A percentile compares a stretch with the other conserved stretches of the same genome.
These are phyloP conservation scores for Lophochroa leadbeateri DNA, from an alignment of 2,113 vertebrate genomes.

Conservation along the genomic window DNA sequence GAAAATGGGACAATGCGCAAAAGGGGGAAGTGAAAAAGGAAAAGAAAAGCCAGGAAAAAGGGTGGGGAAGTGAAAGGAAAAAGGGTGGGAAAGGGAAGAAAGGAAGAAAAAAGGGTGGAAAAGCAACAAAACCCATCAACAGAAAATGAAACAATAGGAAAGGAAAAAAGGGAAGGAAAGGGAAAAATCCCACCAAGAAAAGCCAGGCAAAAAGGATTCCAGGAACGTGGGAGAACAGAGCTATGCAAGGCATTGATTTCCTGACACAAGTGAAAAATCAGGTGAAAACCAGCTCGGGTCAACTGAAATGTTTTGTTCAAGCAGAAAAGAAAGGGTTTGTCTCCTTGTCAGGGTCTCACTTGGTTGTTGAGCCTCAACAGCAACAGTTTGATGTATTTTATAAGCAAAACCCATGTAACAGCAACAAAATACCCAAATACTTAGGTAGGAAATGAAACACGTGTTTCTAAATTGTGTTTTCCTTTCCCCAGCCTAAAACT, in stretches of 20 bases:
- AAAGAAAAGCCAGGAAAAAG: background rate
- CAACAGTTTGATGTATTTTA: background rate
- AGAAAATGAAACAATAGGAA: background rate
- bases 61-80: too few relatives aligned
- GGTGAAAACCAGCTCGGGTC: slow-evolving; percentile 54
- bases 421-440: background rate
- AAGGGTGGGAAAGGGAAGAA: background rate
- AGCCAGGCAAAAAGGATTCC: background rate
- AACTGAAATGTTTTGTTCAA: slow-evolving; percentile 61
- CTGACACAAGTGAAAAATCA: slow-evolving; percentile 62
- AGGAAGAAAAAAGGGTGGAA: background rate
- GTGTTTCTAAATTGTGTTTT: background rate
- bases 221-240: background rate
- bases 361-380: background rate
- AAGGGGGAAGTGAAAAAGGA: accelerated
- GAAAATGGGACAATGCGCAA: background rate
- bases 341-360: slow-evolving; percentile 20
- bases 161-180: background rate
- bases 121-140: background rate
- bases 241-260: slow-evolving; percentile 55
- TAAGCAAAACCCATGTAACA: background rate
- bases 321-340: slow-evolving; percentile 53
- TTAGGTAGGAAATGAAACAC: background rate
- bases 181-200: background rate
- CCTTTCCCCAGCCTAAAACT: background rate